Conservation (phyloP, 1,140 invertebrate genomes). For the Cotesia chilonis region DNA sequence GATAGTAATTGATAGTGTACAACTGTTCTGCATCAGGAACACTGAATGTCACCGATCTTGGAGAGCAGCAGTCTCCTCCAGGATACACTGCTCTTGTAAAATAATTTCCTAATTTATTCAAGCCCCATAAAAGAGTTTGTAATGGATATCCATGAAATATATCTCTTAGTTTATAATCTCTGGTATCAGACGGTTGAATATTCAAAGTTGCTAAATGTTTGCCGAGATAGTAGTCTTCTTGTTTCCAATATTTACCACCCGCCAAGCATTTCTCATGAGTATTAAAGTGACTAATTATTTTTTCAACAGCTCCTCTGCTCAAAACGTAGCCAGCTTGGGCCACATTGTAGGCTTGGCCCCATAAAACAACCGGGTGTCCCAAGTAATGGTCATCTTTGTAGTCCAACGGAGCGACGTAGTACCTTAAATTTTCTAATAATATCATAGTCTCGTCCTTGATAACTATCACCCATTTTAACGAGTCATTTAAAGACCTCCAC, state of each 20-base stretch:
- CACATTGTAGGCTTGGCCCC: slow-evolving; percentile 65
- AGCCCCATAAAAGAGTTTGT: slow-evolving; percentile 63
- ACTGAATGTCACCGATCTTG: slow-evolving; percentile 61
- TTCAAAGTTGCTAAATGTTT: slow-evolving; percentile 62
- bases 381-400: slow-evolving; percentile 62
- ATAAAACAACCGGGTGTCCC: slow-evolving; percentile 64
- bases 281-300: slow-evolving; percentile 59
- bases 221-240: slow-evolving; percentile 69
- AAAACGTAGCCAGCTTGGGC: slow-evolving; percentile 67
- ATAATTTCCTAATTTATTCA: slow-evolving; percentile 59
- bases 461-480: slow-evolving; percentile 63
- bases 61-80: slow-evolving; percentile 60
- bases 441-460: slow-evolving; percentile 65
- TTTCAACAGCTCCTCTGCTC: slow-evolving; percentile 57
- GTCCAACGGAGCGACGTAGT: slow-evolving; percentile 60
- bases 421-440: slow-evolving; percentile 64
- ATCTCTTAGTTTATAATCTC: slow-evolving; percentile 60
- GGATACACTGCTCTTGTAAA: slow-evolving; percentile 64
- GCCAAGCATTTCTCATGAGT: slow-evolving; percentile 56
- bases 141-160: slow-evolving; percentile 67
- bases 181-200: slow-evolving; percentile 64
- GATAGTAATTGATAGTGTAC: slow-evolving; percentile 63
- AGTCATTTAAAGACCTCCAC: slow-evolving; percentile 43
- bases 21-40: slow-evolving; percentile 63
- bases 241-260: slow-evolving; percentile 67